Evolutionary conservation across 2,888 invertebrate genomes (phyloP).

Genomic region (Fissipunctia ypsillon): DNA sequence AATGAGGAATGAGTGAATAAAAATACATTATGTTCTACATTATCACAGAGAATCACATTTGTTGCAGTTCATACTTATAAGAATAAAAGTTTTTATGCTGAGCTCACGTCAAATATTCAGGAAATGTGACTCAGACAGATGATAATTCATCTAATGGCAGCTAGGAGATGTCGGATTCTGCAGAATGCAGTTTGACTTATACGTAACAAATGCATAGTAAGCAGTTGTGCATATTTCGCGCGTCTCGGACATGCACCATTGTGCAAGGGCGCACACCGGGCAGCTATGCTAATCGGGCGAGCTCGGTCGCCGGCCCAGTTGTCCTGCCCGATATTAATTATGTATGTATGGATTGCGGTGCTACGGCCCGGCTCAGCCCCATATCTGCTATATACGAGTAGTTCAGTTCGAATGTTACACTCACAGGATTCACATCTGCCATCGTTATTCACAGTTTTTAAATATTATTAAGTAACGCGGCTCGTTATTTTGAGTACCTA

Average conservation of each 20-base stretch:
- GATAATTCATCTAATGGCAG: conserved; percentile 50
- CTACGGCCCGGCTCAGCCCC: conserved; percentile 58
- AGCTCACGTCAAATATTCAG: conserved; percentile 49
- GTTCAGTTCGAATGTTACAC: conserved; percentile 41
- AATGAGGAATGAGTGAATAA: conserved; percentile 53
- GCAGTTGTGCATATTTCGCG: conserved; percentile 62
- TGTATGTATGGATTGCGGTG: conserved; percentile 75
- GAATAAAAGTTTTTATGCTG: conserved; percentile 29
- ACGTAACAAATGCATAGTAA: conserved; percentile 60
- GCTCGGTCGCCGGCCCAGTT: conserved; percentile 58
- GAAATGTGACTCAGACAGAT: conserved; percentile 60
- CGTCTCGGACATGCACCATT: conserved; percentile 61
- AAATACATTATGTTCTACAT: conserved; percentile 51
- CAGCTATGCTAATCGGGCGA: conserved; percentile 70
- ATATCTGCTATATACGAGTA: conserved; percentile 50
- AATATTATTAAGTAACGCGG: conserved; percentile 36
- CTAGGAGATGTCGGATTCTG: conserved; percentile 64
- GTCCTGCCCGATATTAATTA: conserved; percentile 74
- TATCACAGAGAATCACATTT: conserved; percentile 29
- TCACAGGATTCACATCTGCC: conserved; percentile 53
- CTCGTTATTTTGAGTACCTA: conserved; percentile 38
- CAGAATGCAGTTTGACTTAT: conserved; percentile 67
- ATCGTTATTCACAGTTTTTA: conserved; percentile 20
- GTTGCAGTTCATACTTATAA: conserved; percentile 21
- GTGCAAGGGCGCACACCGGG: conserved; percentile 56